Evolutionary conservation across 2,888 invertebrate genomes (phyloP), one percentile per base, ranked within the genome.

Genomic region (Electrophaes corylata): DNA sequence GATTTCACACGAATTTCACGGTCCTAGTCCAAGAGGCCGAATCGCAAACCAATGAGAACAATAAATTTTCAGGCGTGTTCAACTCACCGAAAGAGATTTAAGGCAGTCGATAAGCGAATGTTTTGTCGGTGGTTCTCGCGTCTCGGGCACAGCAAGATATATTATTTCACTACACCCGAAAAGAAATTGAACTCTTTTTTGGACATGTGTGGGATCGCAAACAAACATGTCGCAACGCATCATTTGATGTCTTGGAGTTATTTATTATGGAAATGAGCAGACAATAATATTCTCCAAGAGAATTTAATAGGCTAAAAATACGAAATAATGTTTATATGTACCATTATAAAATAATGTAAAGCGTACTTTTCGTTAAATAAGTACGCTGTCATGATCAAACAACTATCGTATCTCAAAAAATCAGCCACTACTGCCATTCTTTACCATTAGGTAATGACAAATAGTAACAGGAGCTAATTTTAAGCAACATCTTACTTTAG

Each of bases 1-100:
- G 64, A 69, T 75, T 72, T 71, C 66, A 72, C 67, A 37, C 37
- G 67, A 66, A 70, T 73, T 73, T 73, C 69, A 73, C 68, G 72
- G 68, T 47, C 64, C 51, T 62, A 57, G 65, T 62, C 46, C 61
- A 62, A 63, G 65, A 65, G 70, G 68, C 67, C 69, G 72, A 69
- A 72, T 65, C 52, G 69, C 65, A 65, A 75, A 75, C 71, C 75
- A 70, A 77, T 72, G 73, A 72, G 71, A 66, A 73, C 71, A 68
- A 76, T 80, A 79, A 77, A 79, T 79, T 76, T 71, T 57, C 64
- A 70, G 68, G 68, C 65, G 78, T 78, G 78, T 69, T 80, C 80
- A 82, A 78, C 82, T 80, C 77, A 73, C 76, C 73, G 81, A 74
- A 73, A 81, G 76, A 84, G 84, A 84, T 84, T 84, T 84, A 83